Conservation (phyloP, 2,113 vertebrate genomes). For the Cisticola juncidis region DNA sequence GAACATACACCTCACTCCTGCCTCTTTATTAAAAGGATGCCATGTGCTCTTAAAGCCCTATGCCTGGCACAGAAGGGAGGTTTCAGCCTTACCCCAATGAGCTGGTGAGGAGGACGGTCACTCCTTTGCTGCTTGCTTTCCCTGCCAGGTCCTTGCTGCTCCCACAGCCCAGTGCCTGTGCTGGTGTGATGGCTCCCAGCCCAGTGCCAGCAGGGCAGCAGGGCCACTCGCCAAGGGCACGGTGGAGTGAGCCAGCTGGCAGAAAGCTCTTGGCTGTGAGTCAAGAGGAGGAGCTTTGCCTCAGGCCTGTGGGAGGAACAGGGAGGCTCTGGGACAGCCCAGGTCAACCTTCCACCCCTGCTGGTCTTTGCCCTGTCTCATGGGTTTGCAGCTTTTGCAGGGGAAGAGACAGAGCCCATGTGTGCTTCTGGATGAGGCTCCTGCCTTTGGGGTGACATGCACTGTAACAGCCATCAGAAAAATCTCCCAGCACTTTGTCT, state of each 20-base stretch:
- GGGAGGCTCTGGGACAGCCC: background rate
- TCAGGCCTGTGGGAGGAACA: background rate
- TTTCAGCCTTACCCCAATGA: background rate
- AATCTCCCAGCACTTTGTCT: background rate
- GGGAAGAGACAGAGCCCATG: accelerated
- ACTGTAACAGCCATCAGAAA: background rate
- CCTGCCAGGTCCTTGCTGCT: background rate
- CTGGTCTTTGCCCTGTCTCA: background rate
- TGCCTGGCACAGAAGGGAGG: background rate
- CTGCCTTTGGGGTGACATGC: background rate
- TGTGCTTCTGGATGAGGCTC: background rate
- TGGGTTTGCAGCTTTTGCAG: background rate
- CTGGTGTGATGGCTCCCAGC: background rate
- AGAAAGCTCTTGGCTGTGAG: background rate
- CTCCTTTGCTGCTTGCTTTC: background rate
- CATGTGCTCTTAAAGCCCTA: background rate
- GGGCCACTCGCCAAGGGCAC: background rate
- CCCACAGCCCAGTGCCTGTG: background rate
- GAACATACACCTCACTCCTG: background rate
- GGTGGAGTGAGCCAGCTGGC: background rate
- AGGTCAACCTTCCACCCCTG: accelerated
- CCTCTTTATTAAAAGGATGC: background rate
- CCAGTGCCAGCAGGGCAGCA: background rate
- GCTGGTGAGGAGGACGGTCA: background rate
- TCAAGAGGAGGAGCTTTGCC: background rate